phyloP scores from a whole-genome alignment of 2,888 invertebrate species.

The Cerastis leucographa region DNA sequence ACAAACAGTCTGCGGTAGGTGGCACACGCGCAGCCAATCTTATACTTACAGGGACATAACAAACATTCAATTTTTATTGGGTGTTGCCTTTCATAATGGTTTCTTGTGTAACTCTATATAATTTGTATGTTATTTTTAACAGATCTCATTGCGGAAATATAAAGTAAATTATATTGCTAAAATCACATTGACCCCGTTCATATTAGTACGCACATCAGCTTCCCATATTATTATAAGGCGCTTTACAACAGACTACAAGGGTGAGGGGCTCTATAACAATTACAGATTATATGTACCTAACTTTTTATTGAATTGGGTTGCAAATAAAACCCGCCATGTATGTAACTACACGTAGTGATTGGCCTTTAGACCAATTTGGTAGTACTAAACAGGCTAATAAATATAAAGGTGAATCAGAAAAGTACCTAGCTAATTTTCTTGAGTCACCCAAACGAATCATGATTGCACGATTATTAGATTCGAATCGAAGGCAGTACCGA shows the following conservation, averaged over 20 bases:
- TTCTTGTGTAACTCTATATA: neutral
- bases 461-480: conserved; percentile 12
- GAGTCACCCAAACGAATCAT: conserved; percentile 26
- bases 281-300: neutral
- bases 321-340: conserved; percentile 25
- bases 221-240: neutral
- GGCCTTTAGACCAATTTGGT: conserved; percentile 37
- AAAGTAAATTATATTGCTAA: neutral
- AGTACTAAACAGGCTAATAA: conserved; percentile 17
- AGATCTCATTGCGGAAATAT: neutral
- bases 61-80: conserved; percentile 15
- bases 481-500: conserved; percentile 16
- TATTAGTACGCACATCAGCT: no score
- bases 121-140: neutral
- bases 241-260: neutral
- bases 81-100: neutral
- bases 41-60: conserved; percentile 16
- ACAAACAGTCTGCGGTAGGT: conserved; percentile 43
- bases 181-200: neutral
- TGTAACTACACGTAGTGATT: conserved; percentile 22
- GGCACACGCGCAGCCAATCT: conserved; percentile 23
- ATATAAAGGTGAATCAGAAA: conserved; percentile 26
- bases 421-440: conserved; percentile 18
- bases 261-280: neutral
- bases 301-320: neutral